These are phyloP conservation scores for Xanthorhoe spadicearia DNA, from an alignment of 2,888 invertebrate genomes.

Conservation along the genomic window DNA sequence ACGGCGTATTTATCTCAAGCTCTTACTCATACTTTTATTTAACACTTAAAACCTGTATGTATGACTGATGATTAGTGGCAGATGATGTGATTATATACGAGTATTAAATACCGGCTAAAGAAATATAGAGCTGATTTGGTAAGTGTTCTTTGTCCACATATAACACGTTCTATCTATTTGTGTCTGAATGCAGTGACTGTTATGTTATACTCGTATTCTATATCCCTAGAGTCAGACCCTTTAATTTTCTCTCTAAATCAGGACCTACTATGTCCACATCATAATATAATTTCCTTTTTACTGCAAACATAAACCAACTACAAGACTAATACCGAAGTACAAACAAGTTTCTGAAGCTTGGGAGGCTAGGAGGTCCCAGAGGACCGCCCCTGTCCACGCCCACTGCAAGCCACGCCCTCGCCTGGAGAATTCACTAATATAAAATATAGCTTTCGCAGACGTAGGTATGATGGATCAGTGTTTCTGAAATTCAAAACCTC, in stretches of 20 bases:
- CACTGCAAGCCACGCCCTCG: constrained; percentile 70
- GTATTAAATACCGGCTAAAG: too few relatives aligned
- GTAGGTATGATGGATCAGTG: constrained; percentile 42
- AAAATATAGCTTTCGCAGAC: constrained; percentile 66
- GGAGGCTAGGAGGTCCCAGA: constrained; percentile 72
- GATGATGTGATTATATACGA: too few relatives aligned
- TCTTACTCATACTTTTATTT: too few relatives aligned
- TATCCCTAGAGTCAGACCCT: not conserved
- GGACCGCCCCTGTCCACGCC: constrained; percentile 72
- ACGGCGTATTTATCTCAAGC: too few relatives aligned
- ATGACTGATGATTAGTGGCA: too few relatives aligned
- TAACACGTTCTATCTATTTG: too few relatives aligned
- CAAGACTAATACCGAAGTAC: constrained; percentile 60
- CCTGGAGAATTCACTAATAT: constrained; percentile 67
- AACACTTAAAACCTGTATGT: too few relatives aligned
- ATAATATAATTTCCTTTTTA: constrained; percentile 40
- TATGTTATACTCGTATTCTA: not conserved
- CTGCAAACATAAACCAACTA: constrained; percentile 43
- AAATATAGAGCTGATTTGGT: too few relatives aligned
- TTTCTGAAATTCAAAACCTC: constrained; percentile 26
- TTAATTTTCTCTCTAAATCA: constrained; percentile 19
- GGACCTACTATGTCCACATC: constrained; percentile 25
- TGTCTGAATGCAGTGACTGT: not conserved
- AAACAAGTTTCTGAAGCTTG: constrained; percentile 67
- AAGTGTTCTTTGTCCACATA: too few relatives aligned